These are phyloP conservation scores for Temnothorax longispinosus DNA, from an alignment of 1,140 invertebrate genomes.

Conservation along the genomic window DNA sequence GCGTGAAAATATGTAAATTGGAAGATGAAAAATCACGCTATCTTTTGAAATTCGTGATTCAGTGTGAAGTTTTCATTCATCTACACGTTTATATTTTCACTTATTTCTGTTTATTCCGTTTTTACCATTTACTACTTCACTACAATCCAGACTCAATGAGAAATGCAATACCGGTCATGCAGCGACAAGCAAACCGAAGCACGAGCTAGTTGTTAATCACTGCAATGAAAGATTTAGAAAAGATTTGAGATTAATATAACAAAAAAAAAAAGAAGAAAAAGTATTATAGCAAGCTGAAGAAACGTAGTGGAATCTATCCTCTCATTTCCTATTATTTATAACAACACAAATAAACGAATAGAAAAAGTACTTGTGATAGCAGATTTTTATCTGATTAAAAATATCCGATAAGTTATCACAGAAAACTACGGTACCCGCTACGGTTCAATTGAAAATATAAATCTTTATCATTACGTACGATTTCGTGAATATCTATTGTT, in stretches of 20 bases:
- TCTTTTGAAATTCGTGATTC: slow-evolving; percentile 21
- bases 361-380: background rate
- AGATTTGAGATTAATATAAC: background rate
- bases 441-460: background rate
- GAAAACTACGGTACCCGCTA: background rate
- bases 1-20: slow-evolving; percentile 49
- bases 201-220: slow-evolving; percentile 13
- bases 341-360: background rate
- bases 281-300: background rate
- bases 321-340: background rate
- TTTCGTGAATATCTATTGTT: background rate
- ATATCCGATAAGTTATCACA: slow-evolving; percentile 29
- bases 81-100: slow-evolving; percentile 16
- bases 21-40: slow-evolving; percentile 9
- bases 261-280: background rate
- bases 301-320: slow-evolving; percentile 1
- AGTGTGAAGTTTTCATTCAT: slow-evolving; percentile 9
- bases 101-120: background rate
- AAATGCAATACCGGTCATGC: slow-evolving; percentile 31
- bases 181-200: slow-evolving; percentile 9
- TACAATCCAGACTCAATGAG: slow-evolving; percentile 16
- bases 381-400: slow-evolving; percentile 11
- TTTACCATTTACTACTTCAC: slow-evolving; percentile 15
- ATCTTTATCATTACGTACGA: background rate
- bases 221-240: slow-evolving; percentile 34